Conservation (phyloP, 2,888 invertebrate genomes). For the Sphinx pinastri region DNA sequence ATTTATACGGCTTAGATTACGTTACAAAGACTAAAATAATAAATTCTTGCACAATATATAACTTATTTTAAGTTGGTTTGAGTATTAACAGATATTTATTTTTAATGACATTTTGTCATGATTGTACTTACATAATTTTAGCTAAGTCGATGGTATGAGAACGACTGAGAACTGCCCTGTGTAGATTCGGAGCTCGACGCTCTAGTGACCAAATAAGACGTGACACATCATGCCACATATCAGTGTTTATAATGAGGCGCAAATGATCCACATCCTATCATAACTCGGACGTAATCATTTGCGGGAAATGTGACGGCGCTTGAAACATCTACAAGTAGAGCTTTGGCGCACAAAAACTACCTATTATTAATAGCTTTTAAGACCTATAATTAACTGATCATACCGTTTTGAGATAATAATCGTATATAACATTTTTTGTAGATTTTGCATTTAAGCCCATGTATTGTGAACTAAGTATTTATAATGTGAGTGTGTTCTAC, state of each 20-base stretch:
- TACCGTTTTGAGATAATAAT: constrained; percentile 76
- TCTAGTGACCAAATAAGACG: constrained; percentile 74
- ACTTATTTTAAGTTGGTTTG: neutral
- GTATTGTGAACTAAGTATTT: constrained; percentile 77
- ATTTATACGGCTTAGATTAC: neutral
- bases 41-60: constrained; percentile 11
- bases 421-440: constrained; percentile 80
- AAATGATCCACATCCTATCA: constrained; percentile 4
- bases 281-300: constrained; percentile 30
- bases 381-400: constrained; percentile 72
- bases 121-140: constrained; percentile 6
- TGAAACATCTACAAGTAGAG: constrained; percentile 73
- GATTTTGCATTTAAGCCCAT: constrained; percentile 80
- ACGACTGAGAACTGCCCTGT: constrained; percentile 45
- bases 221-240: constrained; percentile 82
- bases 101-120: neutral
- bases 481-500: constrained; percentile 77
- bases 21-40: neutral
- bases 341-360: constrained; percentile 78
- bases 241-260: constrained; percentile 54
- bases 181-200: constrained; percentile 50
- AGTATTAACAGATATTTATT: constrained; percentile 7
- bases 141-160: constrained; percentile 9
- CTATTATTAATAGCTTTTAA: constrained; percentile 71
- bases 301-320: constrained; percentile 50